Base-by-base conservation (phyloP, 2,888 invertebrate genomes). In the Bhutanitis thaidina region DNA sequence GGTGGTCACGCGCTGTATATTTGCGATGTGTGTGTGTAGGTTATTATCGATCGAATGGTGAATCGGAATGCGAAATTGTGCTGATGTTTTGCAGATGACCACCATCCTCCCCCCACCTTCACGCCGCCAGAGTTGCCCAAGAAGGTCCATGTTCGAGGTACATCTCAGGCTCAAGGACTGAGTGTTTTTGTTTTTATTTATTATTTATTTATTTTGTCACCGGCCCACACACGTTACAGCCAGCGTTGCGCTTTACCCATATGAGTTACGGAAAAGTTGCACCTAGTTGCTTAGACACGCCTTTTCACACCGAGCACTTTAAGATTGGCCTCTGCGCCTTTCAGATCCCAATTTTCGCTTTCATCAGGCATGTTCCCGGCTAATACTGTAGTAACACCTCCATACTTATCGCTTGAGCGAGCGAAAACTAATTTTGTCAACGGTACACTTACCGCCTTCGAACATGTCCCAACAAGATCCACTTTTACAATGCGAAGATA, bases 71-170 rank as follows among this genome's bases (percentile, higher is more conserved):
- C 91, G 90, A 91, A 90, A 90, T 79, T 91, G 90, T 91, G 92
- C 91, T 91, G 92, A 93, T 93, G 91, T 93, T 93, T 96, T 96
- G 93, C 96, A 96, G 96, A 96, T 96, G 96, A 96, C 93, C 96
- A 96, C 94, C 96, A 96, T 93, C 96, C 96, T 94, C 96, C 96
- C 93, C 97, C 97, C 92, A 97, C 97, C 92, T 97, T 97, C 93
- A 97, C 97, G 92, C 97, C 97, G 93, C 97, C 97, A 93, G 97
- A 97, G 95, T 96, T 97, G 93, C 97, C 97, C 93, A 97, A 97
- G 95, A 95, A 96, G 95, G 96, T 96, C 94, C 97, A 97, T 94
- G 94, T 96, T 91, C 94, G 97, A 96, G 97, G 97, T 96, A 92
- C 90, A 86, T 82, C 81, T 85, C 85, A 80, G 80, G 76, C 80